Conservation (phyloP, 2,113 vertebrate species). For the Lanius collurio region DNA sequence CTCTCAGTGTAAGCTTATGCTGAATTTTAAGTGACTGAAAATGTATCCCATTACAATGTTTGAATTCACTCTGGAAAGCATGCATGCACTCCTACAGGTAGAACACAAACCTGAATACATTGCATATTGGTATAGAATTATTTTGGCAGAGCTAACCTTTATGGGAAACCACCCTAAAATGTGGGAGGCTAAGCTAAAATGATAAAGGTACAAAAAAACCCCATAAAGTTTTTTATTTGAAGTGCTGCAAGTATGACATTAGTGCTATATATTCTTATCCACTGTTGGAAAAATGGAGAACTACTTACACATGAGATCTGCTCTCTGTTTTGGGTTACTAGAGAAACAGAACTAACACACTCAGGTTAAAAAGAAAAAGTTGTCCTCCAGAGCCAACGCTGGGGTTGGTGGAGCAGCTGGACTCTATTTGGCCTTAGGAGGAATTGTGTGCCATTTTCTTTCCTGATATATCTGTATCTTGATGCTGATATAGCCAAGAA, state of each 20-base stretch:
- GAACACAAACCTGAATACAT: not conserved
- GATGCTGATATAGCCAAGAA: not conserved
- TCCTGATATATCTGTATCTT: not conserved
- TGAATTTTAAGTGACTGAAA: not conserved
- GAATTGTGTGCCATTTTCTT: not conserved
- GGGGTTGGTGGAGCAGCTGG: not conserved
- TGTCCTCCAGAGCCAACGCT: not conserved
- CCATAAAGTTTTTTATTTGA: not conserved
- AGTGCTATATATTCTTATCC: not conserved
- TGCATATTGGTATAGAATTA: not conserved
- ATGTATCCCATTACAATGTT: not conserved
- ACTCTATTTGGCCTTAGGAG: not conserved
- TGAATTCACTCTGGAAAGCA: not conserved
- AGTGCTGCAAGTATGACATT: not conserved
- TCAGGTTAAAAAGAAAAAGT: not conserved
- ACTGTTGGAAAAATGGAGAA: not conserved
- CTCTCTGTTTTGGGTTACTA: not conserved
- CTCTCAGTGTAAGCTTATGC: not conserved
- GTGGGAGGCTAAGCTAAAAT: not conserved
- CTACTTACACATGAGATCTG: not conserved
- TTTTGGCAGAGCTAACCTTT: not conserved
- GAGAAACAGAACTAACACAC: not conserved
- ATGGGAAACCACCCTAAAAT: not conserved
- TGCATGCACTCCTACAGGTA: not conserved
- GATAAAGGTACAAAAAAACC: not conserved